Evolutionary conservation across 2,797 vertebrate genomes (phyloP).

Genomic region (Labroides dimidiatus): DNA sequence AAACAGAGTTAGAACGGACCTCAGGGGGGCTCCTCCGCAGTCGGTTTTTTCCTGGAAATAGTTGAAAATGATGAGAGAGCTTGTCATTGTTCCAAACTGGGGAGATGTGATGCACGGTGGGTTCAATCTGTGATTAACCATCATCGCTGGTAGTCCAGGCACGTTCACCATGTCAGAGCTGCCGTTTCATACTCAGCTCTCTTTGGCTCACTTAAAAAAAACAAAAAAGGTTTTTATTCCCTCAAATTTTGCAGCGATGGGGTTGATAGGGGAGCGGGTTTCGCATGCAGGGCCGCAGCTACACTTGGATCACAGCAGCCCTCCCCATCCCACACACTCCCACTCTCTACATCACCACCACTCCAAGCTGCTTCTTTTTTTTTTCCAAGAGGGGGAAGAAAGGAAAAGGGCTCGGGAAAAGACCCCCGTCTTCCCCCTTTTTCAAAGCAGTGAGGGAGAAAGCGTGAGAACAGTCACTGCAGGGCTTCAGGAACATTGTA

Average conservation of each 20-base stretch:
- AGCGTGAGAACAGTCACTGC: slow-evolving; percentile 80
- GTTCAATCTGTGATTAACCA: slow-evolving; percentile 77
- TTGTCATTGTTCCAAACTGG: slow-evolving; percentile 51
- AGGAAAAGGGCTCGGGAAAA: slow-evolving; percentile 54
- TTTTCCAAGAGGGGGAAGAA: slow-evolving; percentile 51
- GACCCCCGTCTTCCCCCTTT: slow-evolving; percentile 47
- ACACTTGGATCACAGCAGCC: slow-evolving; percentile 49
- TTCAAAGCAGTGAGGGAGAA: slow-evolving; percentile 57
- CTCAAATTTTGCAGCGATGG: slow-evolving; percentile 41
- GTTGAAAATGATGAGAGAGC: slow-evolving; percentile 55
- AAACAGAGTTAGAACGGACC: slow-evolving; percentile 59
- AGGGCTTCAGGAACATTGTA: slow-evolving; percentile 77
- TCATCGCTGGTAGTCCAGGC: slow-evolving; percentile 64
- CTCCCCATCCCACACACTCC: slow-evolving; percentile 4
- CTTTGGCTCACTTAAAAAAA: slow-evolving; percentile 45
- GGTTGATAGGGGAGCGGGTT: slow-evolving; percentile 27
- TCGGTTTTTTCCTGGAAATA: slow-evolving; percentile 52
- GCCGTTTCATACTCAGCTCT: slow-evolving; percentile 57
- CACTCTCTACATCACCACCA: slow-evolving; percentile 15
- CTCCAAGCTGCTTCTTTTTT: slow-evolving; percentile 38
- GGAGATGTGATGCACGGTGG: slow-evolving; percentile 56
- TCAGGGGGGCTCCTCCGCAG: slow-evolving; percentile 33
- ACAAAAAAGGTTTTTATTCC: slow-evolving; percentile 57
- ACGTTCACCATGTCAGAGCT: slow-evolving; percentile 64
- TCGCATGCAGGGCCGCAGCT: slow-evolving; percentile 34